Conservation (phyloP, 2,113 vertebrate genomes). For the Datnioides undecimradiatus region DNA sequence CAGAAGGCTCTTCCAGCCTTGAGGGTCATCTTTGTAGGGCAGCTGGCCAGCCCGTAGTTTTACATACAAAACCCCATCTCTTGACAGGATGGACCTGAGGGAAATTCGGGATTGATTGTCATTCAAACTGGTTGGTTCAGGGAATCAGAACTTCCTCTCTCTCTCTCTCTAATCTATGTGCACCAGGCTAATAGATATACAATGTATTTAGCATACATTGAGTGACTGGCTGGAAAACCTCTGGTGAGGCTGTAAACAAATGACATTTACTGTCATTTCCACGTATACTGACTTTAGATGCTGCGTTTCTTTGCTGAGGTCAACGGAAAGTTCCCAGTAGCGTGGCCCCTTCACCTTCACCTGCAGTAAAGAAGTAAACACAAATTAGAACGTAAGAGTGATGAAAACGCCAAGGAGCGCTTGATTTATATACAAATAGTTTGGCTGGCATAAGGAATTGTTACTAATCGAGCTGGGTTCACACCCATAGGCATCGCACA, state of each 20-base stretch:
- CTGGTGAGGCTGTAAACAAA: not conserved
- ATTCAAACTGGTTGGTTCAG: not conserved
- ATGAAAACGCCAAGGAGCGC: not conserved
- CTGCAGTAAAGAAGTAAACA: slow-evolving; percentile 75
- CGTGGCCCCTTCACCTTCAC: slow-evolving; percentile 96
- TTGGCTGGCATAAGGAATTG: not conserved
- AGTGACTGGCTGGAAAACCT: not conserved
- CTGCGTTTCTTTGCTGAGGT: slow-evolving; percentile 91
- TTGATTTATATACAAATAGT: not conserved
- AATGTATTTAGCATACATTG: not conserved
- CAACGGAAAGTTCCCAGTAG: slow-evolving; percentile 97
- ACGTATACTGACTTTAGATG: slow-evolving; percentile 90
- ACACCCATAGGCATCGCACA: too few species aligned
- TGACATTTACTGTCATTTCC: too few species aligned
- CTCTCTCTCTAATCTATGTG: not conserved
- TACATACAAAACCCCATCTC: slow-evolving; percentile 94
- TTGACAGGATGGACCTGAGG: slow-evolving; percentile 92
- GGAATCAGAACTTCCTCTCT: not conserved
- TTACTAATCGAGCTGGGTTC: too few species aligned
- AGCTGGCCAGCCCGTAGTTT: slow-evolving; percentile 96
- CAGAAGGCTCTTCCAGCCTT: slow-evolving; percentile 95
- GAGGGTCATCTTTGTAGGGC: slow-evolving; percentile 97
- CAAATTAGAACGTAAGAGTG: not conserved
- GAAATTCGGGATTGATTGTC: not conserved
- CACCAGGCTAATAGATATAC: not conserved